Conservation (phyloP, 2,113 vertebrate species). For the Carassius gibelio region DNA sequence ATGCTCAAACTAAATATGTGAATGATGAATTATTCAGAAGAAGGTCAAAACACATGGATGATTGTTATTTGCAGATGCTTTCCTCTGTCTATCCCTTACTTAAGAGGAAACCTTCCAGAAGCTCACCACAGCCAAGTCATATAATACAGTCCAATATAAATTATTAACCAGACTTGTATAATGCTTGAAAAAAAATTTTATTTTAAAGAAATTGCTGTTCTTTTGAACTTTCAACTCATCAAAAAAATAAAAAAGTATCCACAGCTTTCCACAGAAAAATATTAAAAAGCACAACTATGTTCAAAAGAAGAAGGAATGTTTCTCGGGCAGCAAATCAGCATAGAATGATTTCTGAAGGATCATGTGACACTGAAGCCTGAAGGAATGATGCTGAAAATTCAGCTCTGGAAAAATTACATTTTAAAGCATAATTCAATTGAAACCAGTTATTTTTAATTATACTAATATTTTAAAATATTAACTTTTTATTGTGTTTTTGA, state of each 20-base stretch:
- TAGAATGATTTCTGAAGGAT: background rate
- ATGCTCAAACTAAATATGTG: background rate
- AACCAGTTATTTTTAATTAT: no score
- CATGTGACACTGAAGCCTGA: background rate
- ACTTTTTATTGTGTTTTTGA: no score
- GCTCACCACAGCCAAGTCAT: no score
- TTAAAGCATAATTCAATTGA: no score
- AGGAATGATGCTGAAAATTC: background rate
- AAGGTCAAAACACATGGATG: background rate
- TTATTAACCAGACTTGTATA: no score
- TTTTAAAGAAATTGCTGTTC: no score
- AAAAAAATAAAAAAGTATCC: no score
- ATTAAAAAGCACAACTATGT: no score
- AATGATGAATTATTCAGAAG: background rate
- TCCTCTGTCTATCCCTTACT: background rate
- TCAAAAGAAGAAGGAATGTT: background rate
- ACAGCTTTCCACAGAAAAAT: no score
- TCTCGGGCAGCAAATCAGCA: background rate
- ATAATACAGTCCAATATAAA: background rate
- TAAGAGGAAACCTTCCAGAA: background rate
- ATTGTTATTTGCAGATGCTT: background rate
- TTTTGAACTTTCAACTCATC: no score
- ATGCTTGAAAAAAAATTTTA: no score
- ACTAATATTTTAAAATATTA: no score
- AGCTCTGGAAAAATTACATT: background rate